Conservation (phyloP, 2,113 vertebrate species). For the Gopherus flavomarginatus region DNA sequence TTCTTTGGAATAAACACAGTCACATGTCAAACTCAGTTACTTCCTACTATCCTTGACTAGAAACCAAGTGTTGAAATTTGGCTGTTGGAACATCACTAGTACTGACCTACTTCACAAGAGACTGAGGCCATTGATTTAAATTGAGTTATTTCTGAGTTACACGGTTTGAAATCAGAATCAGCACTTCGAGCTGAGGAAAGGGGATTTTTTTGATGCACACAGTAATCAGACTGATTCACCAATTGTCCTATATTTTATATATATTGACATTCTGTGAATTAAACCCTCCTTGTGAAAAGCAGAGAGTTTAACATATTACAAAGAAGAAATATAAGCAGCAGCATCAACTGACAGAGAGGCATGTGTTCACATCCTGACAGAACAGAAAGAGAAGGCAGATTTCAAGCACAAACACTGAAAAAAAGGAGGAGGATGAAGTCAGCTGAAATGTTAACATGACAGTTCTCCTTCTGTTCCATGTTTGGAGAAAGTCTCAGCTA, state of each 20-base stretch:
- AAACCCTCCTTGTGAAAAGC: neutral
- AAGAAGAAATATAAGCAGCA: neutral
- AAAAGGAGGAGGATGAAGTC: slow-evolving; percentile 50
- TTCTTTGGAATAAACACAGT: neutral
- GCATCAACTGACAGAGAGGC: neutral
- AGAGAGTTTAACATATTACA: neutral
- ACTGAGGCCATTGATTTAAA: accelerated
- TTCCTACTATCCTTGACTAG: accelerated
- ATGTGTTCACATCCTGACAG: neutral
- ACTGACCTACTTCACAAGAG: neutral
- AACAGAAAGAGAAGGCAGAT: neutral
- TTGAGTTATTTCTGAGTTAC: neutral
- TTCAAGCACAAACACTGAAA: neutral
- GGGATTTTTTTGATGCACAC: neutral
- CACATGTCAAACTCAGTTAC: accelerated
- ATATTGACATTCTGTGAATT: neutral
- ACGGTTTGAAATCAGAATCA: neutral
- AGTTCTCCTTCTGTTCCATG: slow-evolving; percentile 51
- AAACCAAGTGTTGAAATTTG: accelerated
- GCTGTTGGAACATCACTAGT: neutral
- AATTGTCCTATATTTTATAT: neutral
- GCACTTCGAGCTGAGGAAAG: neutral
- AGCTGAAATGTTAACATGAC: slow-evolving; percentile 55
- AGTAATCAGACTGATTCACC: neutral
- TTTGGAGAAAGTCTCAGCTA: neutral